Conservation (phyloP, 1,140 invertebrate genomes). For the Thalassaphorura encarpata region DNA sequence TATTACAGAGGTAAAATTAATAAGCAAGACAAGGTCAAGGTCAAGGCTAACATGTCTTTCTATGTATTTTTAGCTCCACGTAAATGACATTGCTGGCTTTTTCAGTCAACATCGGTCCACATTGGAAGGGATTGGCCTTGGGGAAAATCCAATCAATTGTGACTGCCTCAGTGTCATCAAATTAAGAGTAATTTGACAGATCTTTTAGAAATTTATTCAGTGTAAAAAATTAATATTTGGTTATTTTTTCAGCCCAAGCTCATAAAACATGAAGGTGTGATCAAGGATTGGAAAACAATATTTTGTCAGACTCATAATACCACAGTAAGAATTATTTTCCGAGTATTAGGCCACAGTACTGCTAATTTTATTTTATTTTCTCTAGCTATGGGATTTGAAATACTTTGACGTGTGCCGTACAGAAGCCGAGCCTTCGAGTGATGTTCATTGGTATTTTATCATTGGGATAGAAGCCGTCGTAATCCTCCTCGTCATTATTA, state of each 20-base stretch:
- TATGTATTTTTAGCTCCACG: constrained; percentile 10
- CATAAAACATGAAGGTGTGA: constrained; percentile 3
- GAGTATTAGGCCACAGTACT: background rate
- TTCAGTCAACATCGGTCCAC: background rate
- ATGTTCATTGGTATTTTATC: constrained; percentile 8
- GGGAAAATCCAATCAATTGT: constrained; percentile 18
- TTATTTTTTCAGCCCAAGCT: constrained; percentile 5
- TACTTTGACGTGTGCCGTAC: constrained; percentile 7
- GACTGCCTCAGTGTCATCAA: constrained; percentile 12
- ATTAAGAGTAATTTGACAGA: constrained; percentile 6
- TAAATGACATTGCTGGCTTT: background rate
- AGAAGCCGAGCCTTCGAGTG: background rate
- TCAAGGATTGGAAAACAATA: constrained; percentile 8
- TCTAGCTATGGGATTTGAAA: constrained; percentile 13
- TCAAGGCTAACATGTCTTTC: background rate
- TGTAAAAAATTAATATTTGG: background rate
- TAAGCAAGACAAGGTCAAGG: background rate
- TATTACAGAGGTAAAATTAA: background rate
- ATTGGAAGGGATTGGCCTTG: background rate
- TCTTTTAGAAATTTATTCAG: background rate
- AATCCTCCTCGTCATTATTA: constrained; percentile 12
- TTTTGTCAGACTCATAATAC: background rate
- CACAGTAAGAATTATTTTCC: background rate
- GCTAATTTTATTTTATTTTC: background rate
- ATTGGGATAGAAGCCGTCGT: constrained; percentile 8